These are phyloP conservation scores for Ellobium chinense DNA, from an alignment of 2,888 invertebrate genomes.

Conservation along the genomic window DNA sequence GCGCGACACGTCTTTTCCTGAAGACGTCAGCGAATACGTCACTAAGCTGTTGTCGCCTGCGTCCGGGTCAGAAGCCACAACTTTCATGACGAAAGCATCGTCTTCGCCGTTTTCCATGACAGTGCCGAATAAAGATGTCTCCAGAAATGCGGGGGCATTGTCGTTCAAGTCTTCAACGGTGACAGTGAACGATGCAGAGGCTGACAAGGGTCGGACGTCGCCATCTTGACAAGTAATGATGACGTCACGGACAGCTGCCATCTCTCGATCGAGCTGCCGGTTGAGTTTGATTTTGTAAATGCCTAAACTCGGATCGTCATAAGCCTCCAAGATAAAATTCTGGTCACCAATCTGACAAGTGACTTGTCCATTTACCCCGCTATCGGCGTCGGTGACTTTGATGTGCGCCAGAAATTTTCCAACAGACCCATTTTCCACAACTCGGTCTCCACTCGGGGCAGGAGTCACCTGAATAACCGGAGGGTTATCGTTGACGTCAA, in stretches of 20 bases:
- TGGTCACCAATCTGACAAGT: slow-evolving; percentile 44
- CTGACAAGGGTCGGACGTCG: slow-evolving; percentile 47
- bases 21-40: slow-evolving; percentile 67
- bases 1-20: slow-evolving; percentile 75
- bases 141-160: slow-evolving; percentile 51
- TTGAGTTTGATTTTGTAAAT: slow-evolving; percentile 54
- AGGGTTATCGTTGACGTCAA: slow-evolving; percentile 93
- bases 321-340: slow-evolving; percentile 51
- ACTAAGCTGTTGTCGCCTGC: slow-evolving; percentile 87
- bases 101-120: slow-evolving; percentile 49
- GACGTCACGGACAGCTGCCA: slow-evolving; percentile 46
- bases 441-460: slow-evolving; percentile 85
- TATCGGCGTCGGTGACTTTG: slow-evolving; percentile 83
- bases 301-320: slow-evolving; percentile 43
- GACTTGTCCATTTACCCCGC: slow-evolving; percentile 57
- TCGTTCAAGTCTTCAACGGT: slow-evolving; percentile 55
- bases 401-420: slow-evolving; percentile 96
- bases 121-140: slow-evolving; percentile 25
- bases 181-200: slow-evolving; percentile 47
- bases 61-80: slow-evolving; percentile 91
- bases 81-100: slow-evolving; percentile 65
- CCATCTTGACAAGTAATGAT: slow-evolving; percentile 55
- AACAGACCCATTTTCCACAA: slow-evolving; percentile 85
- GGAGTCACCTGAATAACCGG: slow-evolving; percentile 91
- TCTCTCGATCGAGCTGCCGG: slow-evolving; percentile 54